These are phyloP conservation scores for Orchestes rusci DNA, from an alignment of 2,888 invertebrate genomes.

Conservation along the genomic window DNA sequence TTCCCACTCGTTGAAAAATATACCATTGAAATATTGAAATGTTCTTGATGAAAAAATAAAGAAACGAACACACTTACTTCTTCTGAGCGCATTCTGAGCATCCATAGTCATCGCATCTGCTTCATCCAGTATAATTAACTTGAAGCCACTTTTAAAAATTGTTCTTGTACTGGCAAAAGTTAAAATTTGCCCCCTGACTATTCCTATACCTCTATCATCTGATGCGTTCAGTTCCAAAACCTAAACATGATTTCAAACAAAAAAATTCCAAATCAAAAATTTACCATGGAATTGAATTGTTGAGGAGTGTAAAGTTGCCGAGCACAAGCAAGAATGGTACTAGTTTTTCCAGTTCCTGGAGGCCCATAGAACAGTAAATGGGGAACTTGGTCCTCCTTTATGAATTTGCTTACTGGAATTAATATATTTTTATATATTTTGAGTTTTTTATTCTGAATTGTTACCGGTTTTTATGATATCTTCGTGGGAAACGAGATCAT, in stretches of 20 bases:
- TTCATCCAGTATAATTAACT: conserved; percentile 95
- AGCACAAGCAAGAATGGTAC: conserved; percentile 94
- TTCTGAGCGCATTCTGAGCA: conserved; percentile 94
- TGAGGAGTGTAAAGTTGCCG: conserved; percentile 81
- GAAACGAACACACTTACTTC: conserved; percentile 55
- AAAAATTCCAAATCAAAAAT: conserved; percentile 7
- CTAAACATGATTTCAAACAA: conserved; percentile 43
- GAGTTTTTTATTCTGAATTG: not conserved
- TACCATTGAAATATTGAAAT: no score
- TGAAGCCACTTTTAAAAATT: conserved; percentile 88
- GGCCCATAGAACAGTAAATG: conserved; percentile 97
- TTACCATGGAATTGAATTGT: conserved; percentile 90
- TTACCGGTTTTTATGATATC: conserved; percentile 95
- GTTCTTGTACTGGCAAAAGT: conserved; percentile 96
- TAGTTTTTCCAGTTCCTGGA: conserved; percentile 97
- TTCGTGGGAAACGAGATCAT: conserved; percentile 93
- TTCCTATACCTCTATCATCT: conserved; percentile 94
- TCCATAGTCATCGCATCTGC: conserved; percentile 99
- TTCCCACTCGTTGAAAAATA: no score
- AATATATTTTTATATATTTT: conserved; percentile 1
- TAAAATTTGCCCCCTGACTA: conserved; percentile 87
- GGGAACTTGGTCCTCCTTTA: conserved; percentile 85
- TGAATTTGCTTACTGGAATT: conserved; percentile 70
- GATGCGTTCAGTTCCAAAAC: conserved; percentile 93
- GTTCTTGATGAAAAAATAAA: no score